Conservation (phyloP, 2,888 invertebrate species). For the Ptychoptera contaminata region DNA sequence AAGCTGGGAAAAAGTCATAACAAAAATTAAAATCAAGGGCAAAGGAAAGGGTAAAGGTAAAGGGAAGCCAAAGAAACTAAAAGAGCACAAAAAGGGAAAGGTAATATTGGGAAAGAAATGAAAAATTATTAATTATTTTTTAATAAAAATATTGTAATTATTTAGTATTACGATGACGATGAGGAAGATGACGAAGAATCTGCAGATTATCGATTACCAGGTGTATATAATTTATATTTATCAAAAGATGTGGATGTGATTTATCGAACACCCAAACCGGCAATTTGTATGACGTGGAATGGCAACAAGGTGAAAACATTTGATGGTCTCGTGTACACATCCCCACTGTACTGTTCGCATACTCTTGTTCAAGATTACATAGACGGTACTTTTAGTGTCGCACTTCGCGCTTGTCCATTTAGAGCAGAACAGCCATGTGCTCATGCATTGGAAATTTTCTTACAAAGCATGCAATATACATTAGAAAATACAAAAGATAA, state of each 20-base stretch:
- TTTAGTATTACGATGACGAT: conserved; percentile 5
- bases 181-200: conserved; percentile 4
- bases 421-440: conserved; percentile 31
- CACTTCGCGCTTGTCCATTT: conserved; percentile 38
- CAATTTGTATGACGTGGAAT: conserved; percentile 66
- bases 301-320: conserved; percentile 72
- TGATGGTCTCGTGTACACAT: conserved; percentile 64
- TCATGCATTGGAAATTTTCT: conserved; percentile 32
- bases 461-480: conserved; percentile 54
- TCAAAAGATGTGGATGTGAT: conserved; percentile 17
- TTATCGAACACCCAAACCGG: conserved; percentile 37
- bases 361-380: conserved; percentile 51
- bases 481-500: conserved; percentile 39
- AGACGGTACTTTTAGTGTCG: conserved; percentile 55
- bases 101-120: neutral
- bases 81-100: neutral
- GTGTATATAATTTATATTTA: conserved; percentile 20
- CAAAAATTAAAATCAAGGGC: conserved; percentile 3
- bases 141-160: neutral
- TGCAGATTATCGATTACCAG: conserved; percentile 1
- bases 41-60: neutral
- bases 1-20: conserved; percentile 5
- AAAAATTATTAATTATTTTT: neutral
- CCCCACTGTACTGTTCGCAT: conserved; percentile 61
- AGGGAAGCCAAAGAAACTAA: no score